Evolutionary conservation across 2,797 vertebrate species (phyloP).

Genomic region (Dendrocincla tyrannina): DNA sequence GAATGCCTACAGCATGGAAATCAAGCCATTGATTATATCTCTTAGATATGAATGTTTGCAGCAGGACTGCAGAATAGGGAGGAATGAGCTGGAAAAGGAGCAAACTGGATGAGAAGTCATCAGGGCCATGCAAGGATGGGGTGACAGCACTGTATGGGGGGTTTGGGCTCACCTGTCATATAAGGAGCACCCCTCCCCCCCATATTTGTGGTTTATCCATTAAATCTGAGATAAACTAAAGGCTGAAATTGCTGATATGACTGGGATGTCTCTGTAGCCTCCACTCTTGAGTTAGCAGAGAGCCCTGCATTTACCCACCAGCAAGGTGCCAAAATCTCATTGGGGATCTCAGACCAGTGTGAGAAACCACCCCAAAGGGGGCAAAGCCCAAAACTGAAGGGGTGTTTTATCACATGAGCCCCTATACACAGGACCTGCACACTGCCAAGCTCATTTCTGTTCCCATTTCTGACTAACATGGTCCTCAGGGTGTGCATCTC

Average conservation of each 20-base stretch:
- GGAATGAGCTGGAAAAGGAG: background rate
- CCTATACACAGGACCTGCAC: accelerated
- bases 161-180: accelerated
- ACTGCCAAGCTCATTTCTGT: background rate
- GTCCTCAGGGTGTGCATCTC: accelerated
- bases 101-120: background rate
- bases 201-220: background rate
- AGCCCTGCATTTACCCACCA: background rate
- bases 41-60: background rate
- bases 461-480: background rate
- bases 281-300: background rate
- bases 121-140: background rate
- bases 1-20: background rate
- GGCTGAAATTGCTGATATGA: background rate
- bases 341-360: background rate
- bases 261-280: background rate
- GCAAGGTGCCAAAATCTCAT: background rate
- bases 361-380: background rate
- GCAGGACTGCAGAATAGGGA: background rate
- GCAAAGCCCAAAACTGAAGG: background rate
- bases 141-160: accelerated
- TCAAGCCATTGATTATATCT: background rate
- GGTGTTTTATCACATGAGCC: accelerated
- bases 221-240: accelerated
- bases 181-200: accelerated